Evolutionary conservation across 2,888 invertebrate species (phyloP).

Genomic region (Aethes cnicana): DNA sequence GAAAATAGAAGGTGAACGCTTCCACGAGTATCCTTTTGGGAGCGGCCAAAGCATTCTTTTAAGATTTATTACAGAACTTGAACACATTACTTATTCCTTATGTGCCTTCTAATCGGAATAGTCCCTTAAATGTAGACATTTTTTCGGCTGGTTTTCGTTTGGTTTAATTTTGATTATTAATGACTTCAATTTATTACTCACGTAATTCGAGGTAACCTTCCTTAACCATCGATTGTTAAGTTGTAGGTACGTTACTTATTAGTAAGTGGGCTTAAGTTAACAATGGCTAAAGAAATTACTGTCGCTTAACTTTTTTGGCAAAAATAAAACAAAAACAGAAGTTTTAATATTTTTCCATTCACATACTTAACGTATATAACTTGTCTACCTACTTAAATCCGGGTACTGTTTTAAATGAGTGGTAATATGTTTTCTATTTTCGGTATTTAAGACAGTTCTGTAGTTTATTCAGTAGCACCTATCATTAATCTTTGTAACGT

Average conservation of each 20-base stretch:
- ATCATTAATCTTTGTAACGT: slow-evolving; percentile 16
- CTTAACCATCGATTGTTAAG: too few relatives aligned
- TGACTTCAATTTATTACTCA: slow-evolving; percentile 20
- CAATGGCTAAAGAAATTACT: background rate
- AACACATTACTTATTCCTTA: slow-evolving; percentile 80
- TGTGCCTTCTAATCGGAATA: slow-evolving; percentile 69
- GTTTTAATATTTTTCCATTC: too few relatives aligned
- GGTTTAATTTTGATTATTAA: slow-evolving; percentile 33
- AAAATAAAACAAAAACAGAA: too few relatives aligned
- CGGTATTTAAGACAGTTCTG: slow-evolving; percentile 6
- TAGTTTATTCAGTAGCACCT: slow-evolving; percentile 11
- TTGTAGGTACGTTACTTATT: too few relatives aligned
- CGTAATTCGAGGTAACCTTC: slow-evolving; percentile 10
- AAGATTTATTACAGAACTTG: slow-evolving; percentile 81
- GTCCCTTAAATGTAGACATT: slow-evolving; percentile 58
- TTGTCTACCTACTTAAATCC: too few relatives aligned
- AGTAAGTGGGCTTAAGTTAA: background rate
- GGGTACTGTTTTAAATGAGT: too few relatives aligned
- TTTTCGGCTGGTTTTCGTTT: slow-evolving; percentile 45
- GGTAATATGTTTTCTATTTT: slow-evolving; percentile 1
- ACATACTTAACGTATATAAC: too few relatives aligned
- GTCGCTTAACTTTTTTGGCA: background rate
- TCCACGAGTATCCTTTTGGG: slow-evolving; percentile 81
- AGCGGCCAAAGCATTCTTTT: slow-evolving; percentile 81
- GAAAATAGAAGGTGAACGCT: slow-evolving; percentile 81